Evolutionary conservation across 2,888 invertebrate species (phyloP).

Genomic region (Stenurella melanura): DNA sequence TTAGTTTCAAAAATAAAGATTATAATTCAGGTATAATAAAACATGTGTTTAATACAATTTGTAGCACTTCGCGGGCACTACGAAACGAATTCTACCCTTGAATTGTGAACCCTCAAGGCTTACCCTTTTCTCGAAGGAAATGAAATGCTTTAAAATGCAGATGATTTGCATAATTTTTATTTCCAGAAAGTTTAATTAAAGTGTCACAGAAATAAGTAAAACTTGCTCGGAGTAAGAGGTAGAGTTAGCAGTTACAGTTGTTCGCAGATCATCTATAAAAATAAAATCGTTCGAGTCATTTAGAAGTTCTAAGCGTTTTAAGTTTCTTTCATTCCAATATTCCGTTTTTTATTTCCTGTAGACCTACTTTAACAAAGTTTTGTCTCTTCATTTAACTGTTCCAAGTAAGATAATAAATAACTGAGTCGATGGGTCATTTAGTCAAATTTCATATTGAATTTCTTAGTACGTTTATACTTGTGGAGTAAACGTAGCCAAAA

Average conservation of each 20-base stretch:
- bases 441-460: too few species aligned
- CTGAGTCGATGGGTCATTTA: too few species aligned
- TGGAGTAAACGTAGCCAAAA: too few species aligned
- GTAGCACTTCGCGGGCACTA: too few species aligned
- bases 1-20: too few species aligned
- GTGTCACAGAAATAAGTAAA: background rate
- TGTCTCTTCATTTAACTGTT: too few species aligned
- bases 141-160: slow-evolving; percentile 3
- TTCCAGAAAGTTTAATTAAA: slow-evolving; percentile 1
- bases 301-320: background rate
- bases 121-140: background rate
- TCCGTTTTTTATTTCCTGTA: background rate
- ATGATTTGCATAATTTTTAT: background rate
- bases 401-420: too few species aligned
- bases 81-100: background rate
- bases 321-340: background rate
- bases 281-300: background rate
- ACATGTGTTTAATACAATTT: too few species aligned
- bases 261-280: slow-evolving; percentile 6
- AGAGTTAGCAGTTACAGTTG: background rate
- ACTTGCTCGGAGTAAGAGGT: background rate
- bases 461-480: too few species aligned
- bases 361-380: background rate
- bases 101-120: background rate
- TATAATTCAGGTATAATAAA: too few species aligned